These are phyloP conservation scores for Platanista minor DNA, from an alignment of 2,113 vertebrate species.

Conservation along the genomic window DNA sequence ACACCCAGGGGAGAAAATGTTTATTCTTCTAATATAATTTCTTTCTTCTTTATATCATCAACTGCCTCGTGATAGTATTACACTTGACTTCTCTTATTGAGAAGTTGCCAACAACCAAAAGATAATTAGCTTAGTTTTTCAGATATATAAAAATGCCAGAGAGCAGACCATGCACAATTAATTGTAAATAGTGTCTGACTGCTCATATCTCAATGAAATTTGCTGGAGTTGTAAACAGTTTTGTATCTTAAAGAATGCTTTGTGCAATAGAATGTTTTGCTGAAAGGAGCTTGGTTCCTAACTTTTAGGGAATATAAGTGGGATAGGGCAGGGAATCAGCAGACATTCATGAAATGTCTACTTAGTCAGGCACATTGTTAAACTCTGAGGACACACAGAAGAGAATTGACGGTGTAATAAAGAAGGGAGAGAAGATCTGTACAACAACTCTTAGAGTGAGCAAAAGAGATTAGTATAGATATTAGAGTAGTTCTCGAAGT, in stretches of 20 bases:
- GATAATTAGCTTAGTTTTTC: constrained; percentile 52
- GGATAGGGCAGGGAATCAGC: not conserved
- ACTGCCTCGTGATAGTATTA: constrained; percentile 28
- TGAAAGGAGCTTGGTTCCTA: not conserved
- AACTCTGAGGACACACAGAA: not conserved
- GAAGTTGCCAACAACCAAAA: constrained; percentile 35
- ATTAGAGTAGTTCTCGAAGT: not conserved
- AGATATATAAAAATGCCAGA: not conserved
- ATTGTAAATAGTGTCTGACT: not conserved
- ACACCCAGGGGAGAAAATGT: not conserved
- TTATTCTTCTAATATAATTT: constrained; percentile 33
- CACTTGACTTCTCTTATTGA: constrained; percentile 18
- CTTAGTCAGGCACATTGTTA: not conserved
- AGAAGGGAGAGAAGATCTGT: not conserved
- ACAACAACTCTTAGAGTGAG: not conserved
- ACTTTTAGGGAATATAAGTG: not conserved
- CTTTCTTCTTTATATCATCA: constrained; percentile 25
- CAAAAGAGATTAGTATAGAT: not conserved
- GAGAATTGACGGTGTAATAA: not conserved
- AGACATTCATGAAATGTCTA: not conserved
- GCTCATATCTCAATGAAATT: not conserved
- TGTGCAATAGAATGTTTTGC: not conserved
- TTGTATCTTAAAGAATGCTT: not conserved
- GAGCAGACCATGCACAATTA: not conserved
- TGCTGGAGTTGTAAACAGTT: not conserved